phyloP scores from a whole-genome alignment of 2,888 invertebrate genomes.

The Flexamia atlantica region DNA sequence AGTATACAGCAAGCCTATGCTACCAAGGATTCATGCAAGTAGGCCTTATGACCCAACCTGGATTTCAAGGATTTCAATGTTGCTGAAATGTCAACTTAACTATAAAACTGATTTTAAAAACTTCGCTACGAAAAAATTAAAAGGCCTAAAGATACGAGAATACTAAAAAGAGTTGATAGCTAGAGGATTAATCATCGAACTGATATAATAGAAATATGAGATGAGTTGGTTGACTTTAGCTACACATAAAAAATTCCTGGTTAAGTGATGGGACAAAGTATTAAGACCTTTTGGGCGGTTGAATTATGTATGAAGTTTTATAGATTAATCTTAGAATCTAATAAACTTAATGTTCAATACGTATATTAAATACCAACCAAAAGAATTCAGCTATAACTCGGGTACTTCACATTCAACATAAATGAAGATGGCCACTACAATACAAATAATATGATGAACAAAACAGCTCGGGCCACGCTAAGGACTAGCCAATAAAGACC shows the following conservation, averaged over 20 bases:
- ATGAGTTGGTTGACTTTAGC: neutral
- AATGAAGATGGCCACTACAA: constrained; percentile 47
- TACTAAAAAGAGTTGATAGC: neutral
- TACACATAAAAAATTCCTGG: neutral
- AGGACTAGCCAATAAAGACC: constrained; percentile 38
- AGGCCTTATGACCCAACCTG: neutral
- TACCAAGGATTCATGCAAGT: too few species aligned
- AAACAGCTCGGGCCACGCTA: constrained; percentile 36
- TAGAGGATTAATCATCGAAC: neutral
- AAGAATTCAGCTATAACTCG: constrained; percentile 33
- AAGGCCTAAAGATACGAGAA: too few species aligned
- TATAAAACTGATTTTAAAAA: too few species aligned
- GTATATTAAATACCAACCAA: constrained; percentile 19
- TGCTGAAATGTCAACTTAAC: too few species aligned
- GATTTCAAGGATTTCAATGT: neutral
- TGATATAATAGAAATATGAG: neutral
- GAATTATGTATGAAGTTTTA: neutral
- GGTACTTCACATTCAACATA: constrained; percentile 44
- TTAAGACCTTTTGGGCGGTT: neutral
- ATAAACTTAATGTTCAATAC: neutral
- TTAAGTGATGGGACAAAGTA: neutral
- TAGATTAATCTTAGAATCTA: neutral
- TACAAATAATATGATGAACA: constrained; percentile 29
- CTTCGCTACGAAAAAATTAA: too few species aligned
- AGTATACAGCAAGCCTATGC: too few species aligned